Evolutionary conservation across 2,113 vertebrate species (phyloP).

Genomic region (Paramisgurnus dabryanus): DNA sequence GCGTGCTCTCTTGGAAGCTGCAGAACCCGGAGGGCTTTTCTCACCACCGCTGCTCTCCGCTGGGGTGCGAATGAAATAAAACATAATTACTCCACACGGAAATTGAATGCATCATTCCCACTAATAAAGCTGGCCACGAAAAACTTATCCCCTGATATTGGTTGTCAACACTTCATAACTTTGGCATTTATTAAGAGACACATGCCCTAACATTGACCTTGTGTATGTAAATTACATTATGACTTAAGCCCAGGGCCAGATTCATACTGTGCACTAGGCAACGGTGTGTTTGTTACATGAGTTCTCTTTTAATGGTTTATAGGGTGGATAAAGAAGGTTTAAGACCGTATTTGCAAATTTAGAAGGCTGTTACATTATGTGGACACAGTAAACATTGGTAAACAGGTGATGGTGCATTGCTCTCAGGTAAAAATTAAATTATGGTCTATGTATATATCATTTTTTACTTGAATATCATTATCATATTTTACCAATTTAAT

Average conservation of each 20-base stretch:
- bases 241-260: slow-evolving; percentile 65
- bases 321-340: slow-evolving; percentile 2
- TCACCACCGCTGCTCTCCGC: slow-evolving; percentile 89
- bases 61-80: slow-evolving; percentile 85
- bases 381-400: not conserved
- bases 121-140: slow-evolving; percentile 87
- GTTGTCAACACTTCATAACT: slow-evolving; percentile 92
- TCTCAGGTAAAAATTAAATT: slow-evolving; percentile 5
- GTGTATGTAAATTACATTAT: slow-evolving; percentile 95
- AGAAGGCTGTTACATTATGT: not conserved
- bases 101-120: slow-evolving; percentile 87
- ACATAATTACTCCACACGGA: slow-evolving; percentile 85
- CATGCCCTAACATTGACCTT: slow-evolving; percentile 80
- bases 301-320: slow-evolving; percentile 1
- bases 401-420: slow-evolving; percentile 2
- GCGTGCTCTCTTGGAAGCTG: slow-evolving; percentile 95
- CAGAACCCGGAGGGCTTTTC: slow-evolving; percentile 93
- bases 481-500: not conserved
- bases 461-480: not conserved
- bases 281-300: slow-evolving; percentile 32
- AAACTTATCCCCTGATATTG: slow-evolving; percentile 79
- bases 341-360: not conserved
- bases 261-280: slow-evolving; percentile 36
- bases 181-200: slow-evolving; percentile 97
- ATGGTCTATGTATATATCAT: not conserved